Conservation (phyloP, 2,113 vertebrate genomes). For the Ranitomeya variabilis region DNA sequence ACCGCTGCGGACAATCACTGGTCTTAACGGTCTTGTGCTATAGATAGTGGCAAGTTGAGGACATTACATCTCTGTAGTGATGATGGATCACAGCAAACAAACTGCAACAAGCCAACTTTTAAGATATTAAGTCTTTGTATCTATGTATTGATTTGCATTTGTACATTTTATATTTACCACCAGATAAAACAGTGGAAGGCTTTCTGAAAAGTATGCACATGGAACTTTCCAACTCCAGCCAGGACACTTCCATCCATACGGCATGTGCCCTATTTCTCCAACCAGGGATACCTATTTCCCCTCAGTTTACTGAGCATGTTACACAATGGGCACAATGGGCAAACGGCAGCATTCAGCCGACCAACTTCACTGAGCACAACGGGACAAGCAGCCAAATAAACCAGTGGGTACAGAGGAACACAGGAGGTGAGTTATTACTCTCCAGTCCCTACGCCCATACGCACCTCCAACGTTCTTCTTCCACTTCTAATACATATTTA, state of each 20-base stretch:
- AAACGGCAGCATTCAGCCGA: conserved; percentile 76
- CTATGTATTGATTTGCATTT: background rate
- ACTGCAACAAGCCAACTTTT: too few relatives aligned
- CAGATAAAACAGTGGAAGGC: conserved; percentile 77
- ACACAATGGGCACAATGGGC: conserved; percentile 76
- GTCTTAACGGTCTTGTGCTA: too few relatives aligned
- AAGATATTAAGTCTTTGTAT: background rate
- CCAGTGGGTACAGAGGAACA: conserved; percentile 58
- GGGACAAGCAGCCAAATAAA: conserved; percentile 60
- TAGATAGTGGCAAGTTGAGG: too few relatives aligned
- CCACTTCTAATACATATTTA: background rate
- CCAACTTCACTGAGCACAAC: conserved; percentile 72
- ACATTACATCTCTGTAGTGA: too few relatives aligned
- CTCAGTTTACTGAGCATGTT: conserved; percentile 70
- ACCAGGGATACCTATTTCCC: conserved; percentile 64
- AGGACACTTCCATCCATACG: conserved; percentile 70
- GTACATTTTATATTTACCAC: background rate
- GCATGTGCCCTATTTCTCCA: conserved; percentile 79
- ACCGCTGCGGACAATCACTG: too few relatives aligned
- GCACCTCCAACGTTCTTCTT: too few relatives aligned
- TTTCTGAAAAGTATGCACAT: conserved; percentile 64
- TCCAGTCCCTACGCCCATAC: background rate
- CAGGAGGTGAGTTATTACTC: conserved; percentile 62
- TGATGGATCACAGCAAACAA: too few relatives aligned
- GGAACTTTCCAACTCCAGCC: conserved; percentile 65